phyloP scores from a whole-genome alignment of 2,888 invertebrate genomes.

The Polyploca ridens region DNA sequence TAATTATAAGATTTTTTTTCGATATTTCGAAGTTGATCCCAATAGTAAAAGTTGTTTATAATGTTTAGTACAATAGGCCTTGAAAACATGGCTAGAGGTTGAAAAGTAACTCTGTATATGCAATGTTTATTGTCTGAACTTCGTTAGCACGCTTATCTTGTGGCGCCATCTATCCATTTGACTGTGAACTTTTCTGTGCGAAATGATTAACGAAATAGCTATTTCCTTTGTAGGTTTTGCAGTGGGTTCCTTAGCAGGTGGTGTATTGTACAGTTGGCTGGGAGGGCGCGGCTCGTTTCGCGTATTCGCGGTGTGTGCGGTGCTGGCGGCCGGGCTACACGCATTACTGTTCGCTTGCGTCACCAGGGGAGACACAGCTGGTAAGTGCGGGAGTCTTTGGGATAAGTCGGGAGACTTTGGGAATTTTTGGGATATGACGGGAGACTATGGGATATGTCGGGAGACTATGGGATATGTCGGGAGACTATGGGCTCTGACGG shows the following conservation, averaged over 20 bases:
- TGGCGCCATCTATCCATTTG: too few relatives aligned
- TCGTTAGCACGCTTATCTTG: too few relatives aligned
- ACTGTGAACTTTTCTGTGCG: too few relatives aligned
- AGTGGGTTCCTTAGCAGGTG: slow-evolving; percentile 90
- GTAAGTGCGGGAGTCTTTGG: slow-evolving; percentile 4
- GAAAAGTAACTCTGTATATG: too few relatives aligned
- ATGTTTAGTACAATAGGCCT: too few relatives aligned
- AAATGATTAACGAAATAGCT: neutral
- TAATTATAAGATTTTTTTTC: too few relatives aligned
- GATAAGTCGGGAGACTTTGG: neutral
- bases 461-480: neutral
- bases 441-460: neutral
- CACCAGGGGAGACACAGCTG: slow-evolving; percentile 23
- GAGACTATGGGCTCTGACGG: neutral
- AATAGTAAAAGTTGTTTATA: too few relatives aligned
- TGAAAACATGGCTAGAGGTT: too few relatives aligned
- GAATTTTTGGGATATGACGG: neutral
- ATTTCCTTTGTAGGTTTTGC: slow-evolving; percentile 85
- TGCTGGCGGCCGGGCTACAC: slow-evolving; percentile 49
- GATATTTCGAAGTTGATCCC: too few relatives aligned
- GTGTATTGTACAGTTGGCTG: slow-evolving; percentile 86
- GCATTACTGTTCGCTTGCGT: slow-evolving; percentile 43
- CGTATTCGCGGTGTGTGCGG: slow-evolving; percentile 53
- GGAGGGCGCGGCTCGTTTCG: slow-evolving; percentile 84
- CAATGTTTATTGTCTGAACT: too few relatives aligned